phyloP scores from a whole-genome alignment of 2,888 invertebrate species.

The Archips crataeganus region DNA sequence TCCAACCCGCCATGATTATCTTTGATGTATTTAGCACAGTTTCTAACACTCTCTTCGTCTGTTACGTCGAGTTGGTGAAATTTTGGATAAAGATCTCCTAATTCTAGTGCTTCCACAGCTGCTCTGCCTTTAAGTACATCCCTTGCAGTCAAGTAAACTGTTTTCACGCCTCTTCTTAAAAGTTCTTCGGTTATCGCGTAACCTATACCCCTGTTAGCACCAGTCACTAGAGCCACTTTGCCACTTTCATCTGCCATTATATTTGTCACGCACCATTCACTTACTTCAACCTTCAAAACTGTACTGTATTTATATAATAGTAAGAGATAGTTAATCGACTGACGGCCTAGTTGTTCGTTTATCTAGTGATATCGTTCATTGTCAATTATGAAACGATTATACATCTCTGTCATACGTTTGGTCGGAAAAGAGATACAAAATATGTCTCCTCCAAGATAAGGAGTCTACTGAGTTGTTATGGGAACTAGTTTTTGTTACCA shows the following conservation, averaged over 20 bases:
- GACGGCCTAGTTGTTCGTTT: not conserved
- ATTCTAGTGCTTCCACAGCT: slow-evolving; percentile 36
- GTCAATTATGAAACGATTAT: not conserved
- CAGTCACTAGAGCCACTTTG: slow-evolving; percentile 43
- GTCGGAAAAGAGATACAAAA: not conserved
- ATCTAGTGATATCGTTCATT: not conserved
- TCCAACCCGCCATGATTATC: slow-evolving; percentile 43
- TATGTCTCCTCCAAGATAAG: not conserved
- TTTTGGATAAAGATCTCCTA: slow-evolving; percentile 34
- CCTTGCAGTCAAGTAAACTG: slow-evolving; percentile 40
- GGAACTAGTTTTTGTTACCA: too few relatives aligned
- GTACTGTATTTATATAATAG: not conserved
- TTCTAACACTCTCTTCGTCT: slow-evolving; percentile 37
- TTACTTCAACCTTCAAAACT: not conserved
- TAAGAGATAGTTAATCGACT: not conserved
- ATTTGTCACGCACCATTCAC: not conserved
- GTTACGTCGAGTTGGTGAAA: slow-evolving; percentile 44
- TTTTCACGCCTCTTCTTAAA: slow-evolving; percentile 33
- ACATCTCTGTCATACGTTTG: not conserved
- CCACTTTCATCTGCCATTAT: not conserved
- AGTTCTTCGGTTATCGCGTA: slow-evolving; percentile 42
- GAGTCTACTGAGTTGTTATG: too few relatives aligned
- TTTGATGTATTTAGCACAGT: slow-evolving; percentile 37
- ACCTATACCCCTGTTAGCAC: slow-evolving; percentile 44
- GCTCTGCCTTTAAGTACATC: slow-evolving; percentile 34